These are phyloP conservation scores for Drosophila setosimentum DNA, from an alignment of 2,888 invertebrate species.

Conservation along the genomic window DNA sequence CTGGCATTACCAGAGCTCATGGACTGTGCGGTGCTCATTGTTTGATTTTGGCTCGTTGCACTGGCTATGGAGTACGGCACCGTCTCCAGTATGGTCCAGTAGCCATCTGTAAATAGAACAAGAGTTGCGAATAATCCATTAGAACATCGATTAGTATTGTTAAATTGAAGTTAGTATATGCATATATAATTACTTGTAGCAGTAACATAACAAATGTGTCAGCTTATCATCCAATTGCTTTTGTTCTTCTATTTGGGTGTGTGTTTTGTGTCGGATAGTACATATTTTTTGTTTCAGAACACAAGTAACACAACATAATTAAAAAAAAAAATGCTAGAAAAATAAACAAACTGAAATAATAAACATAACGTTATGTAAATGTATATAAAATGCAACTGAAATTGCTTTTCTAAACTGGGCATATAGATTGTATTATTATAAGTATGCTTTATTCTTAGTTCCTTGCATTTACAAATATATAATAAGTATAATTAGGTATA, in stretches of 20 bases:
- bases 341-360: constrained; percentile 4
- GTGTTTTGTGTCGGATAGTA: constrained; percentile 16
- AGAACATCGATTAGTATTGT: neutral
- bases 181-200: constrained; percentile 65
- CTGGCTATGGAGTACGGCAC: constrained; percentile 83
- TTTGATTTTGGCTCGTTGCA: constrained; percentile 45
- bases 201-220: constrained; percentile 52
- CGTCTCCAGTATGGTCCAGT: constrained; percentile 84
- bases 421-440: constrained; percentile 36
- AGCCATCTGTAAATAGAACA: constrained; percentile 77
- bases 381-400: neutral
- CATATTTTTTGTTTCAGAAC: constrained; percentile 1
- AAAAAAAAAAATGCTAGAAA: constrained; percentile 5
- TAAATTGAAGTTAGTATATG: neutral
- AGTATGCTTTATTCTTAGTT: constrained; percentile 71
- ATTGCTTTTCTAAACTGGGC: neutral
- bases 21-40: constrained; percentile 48
- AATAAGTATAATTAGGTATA: constrained; percentile 33
- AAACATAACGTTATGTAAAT: constrained; percentile 3
- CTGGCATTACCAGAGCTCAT: constrained; percentile 50
- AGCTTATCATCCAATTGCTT: constrained; percentile 43
- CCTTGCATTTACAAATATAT: constrained; percentile 62
- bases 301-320: constrained; percentile 1
- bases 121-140: constrained; percentile 4
- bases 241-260: constrained; percentile 29